A percentile compares a stretch with the other conserved stretches of the same genome.
Conservation (phyloP, 2,888 invertebrate species). For the Athetis lepigone region DNA sequence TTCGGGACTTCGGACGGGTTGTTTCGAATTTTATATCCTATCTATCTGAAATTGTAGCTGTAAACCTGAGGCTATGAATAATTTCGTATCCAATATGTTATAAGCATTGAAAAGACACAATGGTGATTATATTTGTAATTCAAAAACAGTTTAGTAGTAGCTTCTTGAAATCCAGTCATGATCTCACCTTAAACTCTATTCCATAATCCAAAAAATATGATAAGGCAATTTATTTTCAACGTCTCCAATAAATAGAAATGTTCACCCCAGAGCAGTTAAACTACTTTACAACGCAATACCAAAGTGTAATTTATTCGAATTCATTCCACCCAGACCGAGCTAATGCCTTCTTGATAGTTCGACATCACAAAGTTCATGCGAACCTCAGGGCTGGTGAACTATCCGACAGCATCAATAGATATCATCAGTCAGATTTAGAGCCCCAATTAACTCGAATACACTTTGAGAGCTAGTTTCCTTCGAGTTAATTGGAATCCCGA, state of each 20-base stretch:
- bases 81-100: constrained; percentile 31
- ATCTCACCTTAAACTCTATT: background rate
- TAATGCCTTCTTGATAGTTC: constrained; percentile 47
- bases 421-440: constrained; percentile 50
- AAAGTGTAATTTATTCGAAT: constrained; percentile 43
- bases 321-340: constrained; percentile 40
- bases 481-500: constrained; percentile 63
- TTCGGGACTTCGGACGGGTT: constrained; percentile 14
- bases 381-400: constrained; percentile 33
- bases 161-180: background rate
- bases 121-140: background rate
- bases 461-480: constrained; percentile 55
- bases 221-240: constrained; percentile 10
- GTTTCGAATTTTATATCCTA: constrained; percentile 33
- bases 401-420: constrained; percentile 48
- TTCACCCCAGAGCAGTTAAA: constrained; percentile 11
- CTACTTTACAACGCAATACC: constrained; percentile 37
- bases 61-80: constrained; percentile 10
- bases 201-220: constrained; percentile 2
- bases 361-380: constrained; percentile 46
- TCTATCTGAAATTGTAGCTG: constrained; percentile 16
- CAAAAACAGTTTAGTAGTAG: background rate
- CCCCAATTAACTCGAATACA: constrained; percentile 51
- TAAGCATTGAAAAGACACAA: background rate
- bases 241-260: constrained; percentile 18